A percentile compares a stretch with the other conserved stretches of the same genome.
Evolutionary conservation across 30 jellyfish, hydroid and myxozoan genomes (phyloP).

Genomic region (Haliclystus octoradiatus): DNA sequence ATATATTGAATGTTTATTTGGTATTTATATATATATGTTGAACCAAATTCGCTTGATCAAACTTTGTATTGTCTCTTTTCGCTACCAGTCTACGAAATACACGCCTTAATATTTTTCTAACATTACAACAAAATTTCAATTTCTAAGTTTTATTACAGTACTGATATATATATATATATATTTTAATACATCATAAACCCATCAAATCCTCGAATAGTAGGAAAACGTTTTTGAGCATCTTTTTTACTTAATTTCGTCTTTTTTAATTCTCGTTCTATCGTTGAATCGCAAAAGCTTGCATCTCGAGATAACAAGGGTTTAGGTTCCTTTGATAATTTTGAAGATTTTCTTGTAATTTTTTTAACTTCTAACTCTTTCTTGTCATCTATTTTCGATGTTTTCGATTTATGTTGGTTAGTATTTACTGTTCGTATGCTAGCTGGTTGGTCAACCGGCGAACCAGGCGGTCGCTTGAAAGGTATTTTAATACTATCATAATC

Average conservation of each 20-base stretch:
- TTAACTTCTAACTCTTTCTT: not conserved
- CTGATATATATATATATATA: not conserved
- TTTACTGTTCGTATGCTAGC: not conserved
- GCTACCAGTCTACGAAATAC: no score
- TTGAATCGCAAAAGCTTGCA: no score
- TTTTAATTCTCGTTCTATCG: not conserved
- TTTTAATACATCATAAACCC: not conserved
- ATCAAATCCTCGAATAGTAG: not conserved
- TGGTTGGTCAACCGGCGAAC: not conserved
- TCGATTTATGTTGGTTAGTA: not conserved
- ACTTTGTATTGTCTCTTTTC: no score
- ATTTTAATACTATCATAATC: not conserved
- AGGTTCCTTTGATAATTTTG: not conserved
- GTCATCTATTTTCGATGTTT: not conserved
- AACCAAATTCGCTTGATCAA: not conserved
- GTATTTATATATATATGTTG: no score
- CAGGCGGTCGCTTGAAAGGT: not conserved
- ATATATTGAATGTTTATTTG: no score
- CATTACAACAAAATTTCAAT: no score
- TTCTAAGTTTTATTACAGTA: no score
- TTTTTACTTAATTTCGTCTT: not conserved
- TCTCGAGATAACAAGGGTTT: not conserved
- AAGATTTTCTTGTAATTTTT: not conserved
- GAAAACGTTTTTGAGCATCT: not conserved
- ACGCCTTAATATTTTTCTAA: no score